Evolutionary conservation across 2,797 vertebrate species (phyloP).

Genomic region (Epinephelus malabaricus): DNA sequence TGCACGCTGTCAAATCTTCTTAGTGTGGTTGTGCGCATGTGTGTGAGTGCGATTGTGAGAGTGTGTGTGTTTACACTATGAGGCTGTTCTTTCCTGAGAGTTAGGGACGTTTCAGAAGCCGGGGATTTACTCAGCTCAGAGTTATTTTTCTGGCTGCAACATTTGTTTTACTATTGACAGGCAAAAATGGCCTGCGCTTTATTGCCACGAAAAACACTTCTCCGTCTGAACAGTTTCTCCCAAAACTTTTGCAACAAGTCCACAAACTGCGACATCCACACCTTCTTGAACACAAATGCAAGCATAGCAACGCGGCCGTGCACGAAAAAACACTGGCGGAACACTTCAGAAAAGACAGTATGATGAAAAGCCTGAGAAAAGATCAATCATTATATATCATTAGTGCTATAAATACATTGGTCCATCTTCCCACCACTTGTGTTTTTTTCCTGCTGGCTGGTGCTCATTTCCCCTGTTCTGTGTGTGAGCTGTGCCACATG

Average conservation of each 20-base stretch:
- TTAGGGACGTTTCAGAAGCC: slow-evolving; percentile 62
- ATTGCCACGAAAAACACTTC: slow-evolving; percentile 26
- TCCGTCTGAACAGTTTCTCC: slow-evolving; percentile 28
- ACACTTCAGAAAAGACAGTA: slow-evolving; percentile 58
- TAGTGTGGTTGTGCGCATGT: slow-evolving; percentile 53
- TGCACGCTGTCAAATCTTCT: slow-evolving; percentile 80
- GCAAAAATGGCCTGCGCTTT: slow-evolving; percentile 43
- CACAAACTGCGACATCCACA: slow-evolving; percentile 17
- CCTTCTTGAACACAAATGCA: slow-evolving; percentile 27
- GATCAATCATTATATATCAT: slow-evolving; percentile 77
- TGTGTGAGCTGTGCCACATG: slow-evolving; percentile 57
- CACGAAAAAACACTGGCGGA: slow-evolving; percentile 37
- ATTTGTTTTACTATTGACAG: slow-evolving; percentile 73
- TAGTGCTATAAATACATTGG: slow-evolving; percentile 72
- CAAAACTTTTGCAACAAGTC: slow-evolving; percentile 47
- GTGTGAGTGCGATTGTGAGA: slow-evolving; percentile 38
- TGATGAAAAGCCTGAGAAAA: slow-evolving; percentile 67
- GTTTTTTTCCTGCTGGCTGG: slow-evolving; percentile 34
- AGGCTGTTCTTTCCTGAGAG: slow-evolving; percentile 70
- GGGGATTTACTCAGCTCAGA: slow-evolving; percentile 71
- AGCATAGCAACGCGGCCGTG: slow-evolving; percentile 5
- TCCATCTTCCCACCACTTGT: slow-evolving; percentile 49
- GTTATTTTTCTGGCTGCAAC: slow-evolving; percentile 63
- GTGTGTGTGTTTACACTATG: slow-evolving; percentile 61
- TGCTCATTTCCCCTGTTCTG: slow-evolving; percentile 63